Conservation (phyloP, 2,113 vertebrate species). For the Diadophis punctatus region DNA sequence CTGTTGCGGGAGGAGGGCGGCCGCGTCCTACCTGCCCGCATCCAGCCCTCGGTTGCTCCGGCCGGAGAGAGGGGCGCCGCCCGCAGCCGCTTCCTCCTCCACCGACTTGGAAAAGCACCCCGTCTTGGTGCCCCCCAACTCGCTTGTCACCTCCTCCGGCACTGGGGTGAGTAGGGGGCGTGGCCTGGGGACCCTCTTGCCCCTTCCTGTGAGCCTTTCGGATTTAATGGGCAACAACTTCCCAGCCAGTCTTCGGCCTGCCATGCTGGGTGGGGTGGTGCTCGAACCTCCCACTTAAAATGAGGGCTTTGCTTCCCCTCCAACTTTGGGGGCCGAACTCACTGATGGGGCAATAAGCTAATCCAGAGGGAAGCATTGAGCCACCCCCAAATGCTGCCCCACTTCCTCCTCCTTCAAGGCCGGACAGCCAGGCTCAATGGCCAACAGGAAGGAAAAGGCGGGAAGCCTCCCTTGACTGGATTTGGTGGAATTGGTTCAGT, state of each 20-base stretch:
- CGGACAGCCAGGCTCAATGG: neutral
- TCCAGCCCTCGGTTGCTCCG: neutral
- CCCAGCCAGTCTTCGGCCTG: neutral
- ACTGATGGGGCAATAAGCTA: neutral
- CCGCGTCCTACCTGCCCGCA: no score
- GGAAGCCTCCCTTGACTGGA: fast-evolving
- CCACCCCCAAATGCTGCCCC: neutral
- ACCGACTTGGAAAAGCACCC: slow-evolving; percentile 63
- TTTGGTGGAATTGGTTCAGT: neutral
- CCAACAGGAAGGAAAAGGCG: neutral
- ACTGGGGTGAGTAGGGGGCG: neutral
- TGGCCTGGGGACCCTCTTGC: neutral
- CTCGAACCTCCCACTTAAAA: neutral
- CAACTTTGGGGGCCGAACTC: neutral
- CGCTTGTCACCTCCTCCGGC: slow-evolving; percentile 55
- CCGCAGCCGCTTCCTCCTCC: slow-evolving; percentile 55
- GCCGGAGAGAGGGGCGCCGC: neutral
- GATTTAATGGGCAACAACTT: neutral
- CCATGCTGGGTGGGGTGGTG: no score
- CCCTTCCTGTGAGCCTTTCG: neutral
- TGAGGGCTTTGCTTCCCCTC: neutral
- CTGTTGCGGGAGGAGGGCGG: neutral
- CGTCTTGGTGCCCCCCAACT: slow-evolving; percentile 72
- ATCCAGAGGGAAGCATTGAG: neutral
- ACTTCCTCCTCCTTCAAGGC: neutral